A percentile compares a stretch with the other conserved stretches of the same genome.
Conservation (phyloP, 2,797 vertebrate species). For the Pyrocephalus nanus region DNA sequence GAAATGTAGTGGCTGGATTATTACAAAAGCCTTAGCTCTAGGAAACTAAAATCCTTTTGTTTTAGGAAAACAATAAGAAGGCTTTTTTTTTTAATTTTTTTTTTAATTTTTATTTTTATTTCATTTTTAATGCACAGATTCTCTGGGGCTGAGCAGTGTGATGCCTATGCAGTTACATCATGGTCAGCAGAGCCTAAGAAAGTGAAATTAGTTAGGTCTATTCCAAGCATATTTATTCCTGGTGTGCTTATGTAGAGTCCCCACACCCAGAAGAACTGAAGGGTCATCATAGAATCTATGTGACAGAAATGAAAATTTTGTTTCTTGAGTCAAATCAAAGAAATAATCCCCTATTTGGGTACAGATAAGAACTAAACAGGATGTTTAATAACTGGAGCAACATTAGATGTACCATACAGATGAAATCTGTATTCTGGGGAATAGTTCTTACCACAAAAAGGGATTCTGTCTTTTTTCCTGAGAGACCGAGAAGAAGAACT, state of each 20-base stretch:
- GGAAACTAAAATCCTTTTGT: background rate
- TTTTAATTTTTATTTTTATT: no score
- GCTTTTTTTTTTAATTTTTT: background rate
- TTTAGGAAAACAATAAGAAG: background rate
- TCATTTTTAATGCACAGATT: background rate
- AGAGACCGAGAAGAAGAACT: background rate
- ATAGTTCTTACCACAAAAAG: constrained; percentile 39
- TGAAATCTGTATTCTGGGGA: constrained; percentile 22
- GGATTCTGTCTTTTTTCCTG: constrained; percentile 23
- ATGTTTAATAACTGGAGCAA: background rate
- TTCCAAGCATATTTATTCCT: background rate
- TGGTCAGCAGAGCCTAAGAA: background rate
- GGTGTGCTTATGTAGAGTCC: background rate
- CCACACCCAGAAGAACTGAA: background rate
- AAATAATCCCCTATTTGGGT: background rate
- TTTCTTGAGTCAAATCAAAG: background rate
- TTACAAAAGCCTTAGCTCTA: background rate
- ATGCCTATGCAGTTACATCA: background rate
- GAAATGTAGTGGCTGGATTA: background rate
- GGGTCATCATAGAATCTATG: background rate
- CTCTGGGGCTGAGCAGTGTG: background rate
- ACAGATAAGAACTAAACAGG: background rate
- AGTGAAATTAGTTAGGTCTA: background rate
- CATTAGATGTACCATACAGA: background rate
- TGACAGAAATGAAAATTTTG: background rate